phyloP scores from a whole-genome alignment of 2,888 invertebrate genomes.

The Belgica antarctica region DNA sequence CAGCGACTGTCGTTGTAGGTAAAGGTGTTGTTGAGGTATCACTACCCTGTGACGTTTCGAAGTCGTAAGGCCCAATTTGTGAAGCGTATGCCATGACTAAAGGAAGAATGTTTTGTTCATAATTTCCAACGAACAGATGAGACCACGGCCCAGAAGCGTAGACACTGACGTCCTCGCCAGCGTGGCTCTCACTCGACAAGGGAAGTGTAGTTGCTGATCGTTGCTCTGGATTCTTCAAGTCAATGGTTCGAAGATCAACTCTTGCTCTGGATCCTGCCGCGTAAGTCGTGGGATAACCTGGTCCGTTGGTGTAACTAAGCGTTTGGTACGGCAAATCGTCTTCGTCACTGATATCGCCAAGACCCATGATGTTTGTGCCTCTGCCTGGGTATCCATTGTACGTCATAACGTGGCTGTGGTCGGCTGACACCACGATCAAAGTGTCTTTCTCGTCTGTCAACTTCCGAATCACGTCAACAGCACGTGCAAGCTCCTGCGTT shows the following conservation, averaged over 20 bases:
- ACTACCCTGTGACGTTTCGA: too few species aligned
- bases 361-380: slow-evolving; percentile 61
- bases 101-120: slow-evolving; percentile 76
- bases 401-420: slow-evolving; percentile 75
- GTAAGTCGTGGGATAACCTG: slow-evolving; percentile 57
- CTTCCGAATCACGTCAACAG: slow-evolving; percentile 63
- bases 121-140: slow-evolving; percentile 75
- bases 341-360: slow-evolving; percentile 56
- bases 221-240: background rate
- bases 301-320: slow-evolving; percentile 73
- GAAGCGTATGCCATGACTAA: slow-evolving; percentile 65
- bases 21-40: too few species aligned
- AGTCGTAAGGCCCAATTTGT: slow-evolving; percentile 35
- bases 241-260: background rate
- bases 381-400: slow-evolving; percentile 67
- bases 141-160: slow-evolving; percentile 76
- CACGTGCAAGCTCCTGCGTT: slow-evolving; percentile 72
- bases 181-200: slow-evolving; percentile 1
- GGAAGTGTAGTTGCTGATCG: slow-evolving; percentile 25
- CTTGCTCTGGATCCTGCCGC: slow-evolving; percentile 45
- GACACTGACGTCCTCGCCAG: slow-evolving; percentile 33
- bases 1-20: too few species aligned
- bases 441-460: slow-evolving; percentile 69
- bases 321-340: slow-evolving; percentile 66
- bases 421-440: slow-evolving; percentile 75